Base-by-base conservation (phyloP, 64 coral and sea anemone species). In the Acropora tenuis region DNA sequence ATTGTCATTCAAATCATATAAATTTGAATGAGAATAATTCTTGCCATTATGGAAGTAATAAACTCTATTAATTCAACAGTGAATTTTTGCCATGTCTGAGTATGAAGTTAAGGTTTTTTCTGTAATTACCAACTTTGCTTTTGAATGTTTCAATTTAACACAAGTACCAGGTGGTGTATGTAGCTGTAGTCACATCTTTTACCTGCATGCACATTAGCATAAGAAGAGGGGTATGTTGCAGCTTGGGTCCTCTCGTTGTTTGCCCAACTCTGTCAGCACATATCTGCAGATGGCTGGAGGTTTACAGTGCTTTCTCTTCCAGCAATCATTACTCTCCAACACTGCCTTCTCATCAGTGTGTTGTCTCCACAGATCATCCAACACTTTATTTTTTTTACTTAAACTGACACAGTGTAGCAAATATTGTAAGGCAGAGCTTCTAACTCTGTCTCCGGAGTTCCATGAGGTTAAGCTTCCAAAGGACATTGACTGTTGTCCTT, bases 311-410 rank as follows among this genome's bases (percentile, higher is more conserved):
- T 1, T 5, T 55, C 52, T 55, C 1, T 55, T 55, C 52, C 52
- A 55, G 52, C 52, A 55, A 7, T 55, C 52, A 55, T 88, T 88
- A 63, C 86, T 73, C 17, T 88, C 86, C 30, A 88, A 57, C 73
- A 89, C 78, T 71, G 67, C 61, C 88, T 79, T 89, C 20, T 89
- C 75, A 41, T 89, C 17, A 5, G 46, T 66, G 50, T 0, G 61
- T 79, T 44, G 73, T 11, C 43, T 75, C 73, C 43, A 43, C 41
- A 75, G n/a, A 43, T 75, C 40, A 10, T 75, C 73, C 73, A 75
- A 41, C n/a, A 44, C 73, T 75, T 13, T n/a, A 13, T n/a, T 3
- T 41, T 86, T 86, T 42, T 86, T 61, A 17, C 52, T 47, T 13
- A 10, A 17, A 43, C 42, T 69, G 4, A 86, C 40, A 45, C 61